Evolutionary conservation across 2,113 vertebrate genomes (phyloP), one percentile per base, ranked within the genome.

Genomic region (Cricetomys ansorgei): DNA sequence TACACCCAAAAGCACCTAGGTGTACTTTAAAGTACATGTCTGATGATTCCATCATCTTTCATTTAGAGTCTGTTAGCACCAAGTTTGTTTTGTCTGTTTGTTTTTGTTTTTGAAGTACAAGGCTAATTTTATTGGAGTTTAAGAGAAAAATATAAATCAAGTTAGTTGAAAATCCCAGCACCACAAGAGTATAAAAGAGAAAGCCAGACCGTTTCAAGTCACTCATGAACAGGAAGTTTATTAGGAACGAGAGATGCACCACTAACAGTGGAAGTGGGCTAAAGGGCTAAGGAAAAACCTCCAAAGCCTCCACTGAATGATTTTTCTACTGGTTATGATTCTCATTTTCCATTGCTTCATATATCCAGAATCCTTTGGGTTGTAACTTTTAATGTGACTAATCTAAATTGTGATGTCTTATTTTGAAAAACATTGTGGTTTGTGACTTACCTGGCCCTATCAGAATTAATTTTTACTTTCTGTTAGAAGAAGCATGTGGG

Each of bases 51-150:
- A 55, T 69, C 25, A 80, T 57, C 87, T 92, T 65, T 91, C n/a
- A 93, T 85, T 75, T 93, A 88, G 53, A 48, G 25, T 92, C 34
- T 93, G 29, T 64, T 92, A 79, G 64, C 75, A 69, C 2, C 79
- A 50, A 95, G 45, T 34, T 17, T 37, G 7, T 76, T 50, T 72
- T 17, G 19, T 72, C 9, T n/a, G 34, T n/a, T 43, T 40, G 17
- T 31, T 48, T 48, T 48, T 31, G 15, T 77, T 79, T 73, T 76
- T 79, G 8, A 50, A 79, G 29, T 19, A 3, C 16, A 79, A 50
- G 16, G 15, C 29, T 34, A 37, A 53, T 79, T 53, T 53, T 79
- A 53, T 79, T 53, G 53, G 76, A 53, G 15, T 79, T 53, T 79
- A 79, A 79, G 31, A 48, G 48, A 77, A 79, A 79, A 53, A 53